Conservation (phyloP, 2,888 invertebrate species). For the Andrena hattorfiana region DNA sequence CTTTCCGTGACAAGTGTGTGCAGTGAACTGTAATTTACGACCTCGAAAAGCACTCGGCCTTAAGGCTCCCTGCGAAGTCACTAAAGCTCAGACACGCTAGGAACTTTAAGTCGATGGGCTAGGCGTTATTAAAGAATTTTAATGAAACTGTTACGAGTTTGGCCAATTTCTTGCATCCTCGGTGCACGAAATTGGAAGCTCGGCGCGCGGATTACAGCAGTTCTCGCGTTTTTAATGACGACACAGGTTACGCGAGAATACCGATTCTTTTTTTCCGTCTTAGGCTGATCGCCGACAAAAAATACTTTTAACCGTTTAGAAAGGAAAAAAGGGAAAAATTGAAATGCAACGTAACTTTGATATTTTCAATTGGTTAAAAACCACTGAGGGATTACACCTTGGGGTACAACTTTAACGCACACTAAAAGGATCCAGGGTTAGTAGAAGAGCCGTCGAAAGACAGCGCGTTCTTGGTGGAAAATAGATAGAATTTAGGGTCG, state of each 20-base stretch:
- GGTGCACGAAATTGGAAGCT: neutral
- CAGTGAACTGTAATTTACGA: conserved; percentile 51
- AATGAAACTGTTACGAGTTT: neutral
- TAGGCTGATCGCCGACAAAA: no score
- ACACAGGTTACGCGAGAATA: no score
- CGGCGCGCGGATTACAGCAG: neutral
- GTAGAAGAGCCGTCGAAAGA: neutral
- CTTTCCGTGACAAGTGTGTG: conserved; percentile 40
- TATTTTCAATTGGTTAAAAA: no score
- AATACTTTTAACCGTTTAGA: no score
- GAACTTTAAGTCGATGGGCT: conserved; percentile 24
- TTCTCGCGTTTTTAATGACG: neutral
- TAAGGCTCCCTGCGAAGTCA: conserved; percentile 18
- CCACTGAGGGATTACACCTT: no score
- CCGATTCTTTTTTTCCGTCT: no score
- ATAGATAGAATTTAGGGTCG: conserved; percentile 26
- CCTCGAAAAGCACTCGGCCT: conserved; percentile 25
- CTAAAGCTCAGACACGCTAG: conserved; percentile 19
- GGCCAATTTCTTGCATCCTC: neutral
- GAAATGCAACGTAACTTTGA: no score
- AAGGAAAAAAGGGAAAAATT: no score
- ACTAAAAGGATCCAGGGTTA: neutral
- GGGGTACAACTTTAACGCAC: no score
- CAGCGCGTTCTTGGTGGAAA: neutral
- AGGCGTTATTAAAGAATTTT: conserved; percentile 37